Evolutionary conservation across 2,113 vertebrate genomes (phyloP), one percentile per base, ranked within the genome.

Genomic region (Edolisoma coerulescens): DNA sequence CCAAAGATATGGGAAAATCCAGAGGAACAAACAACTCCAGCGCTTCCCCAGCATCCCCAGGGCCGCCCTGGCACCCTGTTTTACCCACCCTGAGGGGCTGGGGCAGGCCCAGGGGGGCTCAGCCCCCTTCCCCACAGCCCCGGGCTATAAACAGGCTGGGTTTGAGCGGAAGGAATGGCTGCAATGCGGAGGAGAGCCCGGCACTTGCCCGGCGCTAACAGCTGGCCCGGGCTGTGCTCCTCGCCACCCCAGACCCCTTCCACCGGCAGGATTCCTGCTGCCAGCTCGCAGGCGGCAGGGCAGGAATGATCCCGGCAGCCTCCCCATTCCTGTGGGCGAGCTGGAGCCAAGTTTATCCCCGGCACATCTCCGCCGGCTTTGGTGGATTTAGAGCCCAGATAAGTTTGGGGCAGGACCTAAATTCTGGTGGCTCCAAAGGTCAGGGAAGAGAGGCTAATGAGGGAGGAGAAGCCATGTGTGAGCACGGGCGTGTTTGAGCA

Each of bases 131-230:
- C 47, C 52, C 24, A 5, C 63, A 6, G 9, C 70, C 45, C 59
- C 26, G 2, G 7, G 83, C 97, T 96, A 95, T 93, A 94, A 96
- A 97, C 95, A 97, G 96, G 80, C 52, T 22, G 81, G 84, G 92
- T 90, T 93, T 94, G 95, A 93, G 45, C 27, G 24, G 93, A 95
- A 96, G 96, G 98, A 98, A 98, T 98, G 97, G 96, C 82, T 88
- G 96, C 96, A 97, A 98, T 98, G 98, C 28, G 53, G 89, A 83
- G 95, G 53, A 92, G 97, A 97, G 92, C 93, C 93, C 95, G 33
- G 86, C 83, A 94, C 91, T 95, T 65, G 91, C 93, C 92, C n/a
- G 26, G 39, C 11, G 44, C 89, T 80, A 95, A 97, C 98, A 98
- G 97, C 98, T 98, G 98, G 57, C 93, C 93, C 47, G 47, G 42